A percentile compares a stretch with the other conserved stretches of the same genome.
These are phyloP conservation scores for Nansenia antarctica DNA, from an alignment of 2,113 vertebrate genomes.

Conservation along the genomic window DNA sequence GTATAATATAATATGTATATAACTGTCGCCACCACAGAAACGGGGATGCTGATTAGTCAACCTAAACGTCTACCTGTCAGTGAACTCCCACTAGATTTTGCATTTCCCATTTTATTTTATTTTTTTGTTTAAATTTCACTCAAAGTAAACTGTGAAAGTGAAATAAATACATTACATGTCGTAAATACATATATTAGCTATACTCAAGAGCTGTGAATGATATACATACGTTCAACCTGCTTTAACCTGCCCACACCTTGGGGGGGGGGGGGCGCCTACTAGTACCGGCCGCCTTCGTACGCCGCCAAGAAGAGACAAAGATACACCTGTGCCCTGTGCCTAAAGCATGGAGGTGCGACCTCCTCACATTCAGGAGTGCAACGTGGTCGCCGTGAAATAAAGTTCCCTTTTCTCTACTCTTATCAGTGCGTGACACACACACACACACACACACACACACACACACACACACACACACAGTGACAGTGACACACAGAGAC, in stretches of 20 bases:
- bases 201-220: conserved; percentile 84
- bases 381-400: conserved; percentile 54
- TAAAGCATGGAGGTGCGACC: conserved; percentile 46
- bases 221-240: conserved; percentile 43
- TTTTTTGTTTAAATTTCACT: conserved; percentile 82
- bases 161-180: conserved; percentile 67
- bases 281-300: background rate
- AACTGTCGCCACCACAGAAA: conserved; percentile 95
- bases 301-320: background rate
- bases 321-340: conserved; percentile 39
- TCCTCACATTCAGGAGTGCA: conserved; percentile 60
- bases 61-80: conserved; percentile 92
- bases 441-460: background rate
- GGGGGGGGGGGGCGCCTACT: conserved; percentile 12
- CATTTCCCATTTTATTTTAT: conserved; percentile 26
- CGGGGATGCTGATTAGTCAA: conserved; percentile 90
- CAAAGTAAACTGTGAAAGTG: conserved; percentile 79
- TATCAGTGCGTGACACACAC: conserved; percentile 2
- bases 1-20: conserved; percentile 71
- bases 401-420: conserved; percentile 37
- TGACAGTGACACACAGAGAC: conserved; percentile 25
- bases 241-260: conserved; percentile 11
- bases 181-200: conserved; percentile 77
- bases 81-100: conserved; percentile 80
- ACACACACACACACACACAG: background rate